A percentile compares a stretch with the other conserved stretches of the same genome.
Conservation (phyloP, 2,113 vertebrate genomes). For the Dipodomys merriami region DNA sequence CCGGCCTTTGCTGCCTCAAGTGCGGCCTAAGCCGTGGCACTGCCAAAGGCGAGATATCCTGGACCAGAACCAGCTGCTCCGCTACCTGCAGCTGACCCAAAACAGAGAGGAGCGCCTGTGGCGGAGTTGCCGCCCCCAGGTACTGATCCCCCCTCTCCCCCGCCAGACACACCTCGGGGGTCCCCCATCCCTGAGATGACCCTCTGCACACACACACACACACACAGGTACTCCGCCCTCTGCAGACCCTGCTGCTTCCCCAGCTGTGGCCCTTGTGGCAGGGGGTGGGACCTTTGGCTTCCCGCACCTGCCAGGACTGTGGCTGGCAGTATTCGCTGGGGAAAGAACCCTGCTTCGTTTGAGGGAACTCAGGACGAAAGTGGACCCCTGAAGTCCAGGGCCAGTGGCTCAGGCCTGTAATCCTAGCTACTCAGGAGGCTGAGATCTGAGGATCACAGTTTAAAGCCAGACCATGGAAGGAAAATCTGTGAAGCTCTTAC, state of each 20-base stretch:
- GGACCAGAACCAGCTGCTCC: neutral
- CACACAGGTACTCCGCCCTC: neutral
- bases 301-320: neutral
- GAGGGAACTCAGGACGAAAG: neutral
- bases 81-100: neutral
- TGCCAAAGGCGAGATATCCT: no score
- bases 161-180: no score
- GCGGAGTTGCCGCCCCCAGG: neutral
- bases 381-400: no score
- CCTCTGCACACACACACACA: no score
- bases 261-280: neutral
- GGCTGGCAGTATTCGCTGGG: neutral
- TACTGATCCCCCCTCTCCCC: neutral
- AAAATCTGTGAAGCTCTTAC: no score
- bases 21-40: rapidly evolving
- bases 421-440: no score
- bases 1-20: no score
- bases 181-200: no score
- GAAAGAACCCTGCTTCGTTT: neutral
- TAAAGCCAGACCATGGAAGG: no score
- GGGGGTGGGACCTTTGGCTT: rapidly evolving
- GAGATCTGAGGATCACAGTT: no score
- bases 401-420: no score
- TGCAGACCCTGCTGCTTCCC: neutral
- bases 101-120: constrained; percentile 2